phyloP scores from a whole-genome alignment of 2,113 vertebrate species.

The Tursiops truncatus region DNA sequence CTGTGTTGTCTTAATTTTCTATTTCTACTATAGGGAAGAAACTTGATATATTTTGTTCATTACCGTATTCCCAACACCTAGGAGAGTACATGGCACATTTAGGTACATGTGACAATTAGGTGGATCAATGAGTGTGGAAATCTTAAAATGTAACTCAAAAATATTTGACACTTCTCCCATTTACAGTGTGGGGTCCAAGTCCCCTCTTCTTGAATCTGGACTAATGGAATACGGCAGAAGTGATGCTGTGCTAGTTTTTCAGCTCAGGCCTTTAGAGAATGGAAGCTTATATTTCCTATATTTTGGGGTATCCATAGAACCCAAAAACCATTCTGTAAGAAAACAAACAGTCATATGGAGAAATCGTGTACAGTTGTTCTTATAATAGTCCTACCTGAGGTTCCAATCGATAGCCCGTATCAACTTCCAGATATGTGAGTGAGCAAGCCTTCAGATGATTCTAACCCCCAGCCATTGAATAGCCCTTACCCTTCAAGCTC shows the following conservation, averaged over 20 bases:
- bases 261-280: neutral
- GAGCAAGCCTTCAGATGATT: neutral
- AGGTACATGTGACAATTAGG: neutral
- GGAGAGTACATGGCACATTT: neutral
- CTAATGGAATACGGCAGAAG: neutral
- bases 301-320: neutral
- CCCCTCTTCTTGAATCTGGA: neutral
- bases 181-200: neutral
- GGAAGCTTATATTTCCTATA: neutral
- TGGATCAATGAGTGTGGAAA: neutral
- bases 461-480: neutral
- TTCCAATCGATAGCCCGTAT: neutral
- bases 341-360: neutral
- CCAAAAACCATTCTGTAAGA: neutral
- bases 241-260: neutral
- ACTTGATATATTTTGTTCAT: neutral
- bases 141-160: neutral
- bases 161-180: neutral
- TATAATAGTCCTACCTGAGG: neutral
- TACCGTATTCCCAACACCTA: neutral
- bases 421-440: neutral
- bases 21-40: neutral
- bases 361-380: neutral
- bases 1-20: neutral
- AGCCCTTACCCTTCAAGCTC: neutral